These are phyloP conservation scores for Diplosoma virens DNA, from an alignment of 23 tunicate species.

Conservation along the genomic window DNA sequence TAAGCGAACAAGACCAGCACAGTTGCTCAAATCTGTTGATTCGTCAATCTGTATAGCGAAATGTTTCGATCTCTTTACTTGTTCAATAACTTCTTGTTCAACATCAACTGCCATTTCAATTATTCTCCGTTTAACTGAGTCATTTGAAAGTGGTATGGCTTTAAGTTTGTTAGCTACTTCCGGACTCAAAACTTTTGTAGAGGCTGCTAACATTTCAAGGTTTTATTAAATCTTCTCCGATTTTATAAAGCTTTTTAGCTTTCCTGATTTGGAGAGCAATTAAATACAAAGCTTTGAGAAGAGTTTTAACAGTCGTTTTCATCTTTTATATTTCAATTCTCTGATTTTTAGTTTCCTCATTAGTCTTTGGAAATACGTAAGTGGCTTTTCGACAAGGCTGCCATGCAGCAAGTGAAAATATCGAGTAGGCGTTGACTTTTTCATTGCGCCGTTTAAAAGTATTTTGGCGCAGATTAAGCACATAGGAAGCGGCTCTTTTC, in stretches of 20 bases:
- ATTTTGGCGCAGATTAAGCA: no score
- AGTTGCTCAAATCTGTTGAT: not conserved
- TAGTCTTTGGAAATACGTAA: no score
- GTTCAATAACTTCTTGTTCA: no score
- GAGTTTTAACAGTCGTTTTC: not conserved
- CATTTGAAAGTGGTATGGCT: not conserved
- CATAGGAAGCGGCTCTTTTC: no score
- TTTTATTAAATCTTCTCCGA: not conserved
- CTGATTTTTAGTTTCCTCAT: no score
- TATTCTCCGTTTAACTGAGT: not conserved
- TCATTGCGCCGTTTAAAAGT: no score
- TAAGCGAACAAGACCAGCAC: not conserved
- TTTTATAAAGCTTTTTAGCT: not conserved
- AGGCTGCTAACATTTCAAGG: no score
- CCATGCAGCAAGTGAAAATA: no score
- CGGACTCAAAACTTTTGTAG: not conserved
- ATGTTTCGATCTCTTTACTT: not conserved
- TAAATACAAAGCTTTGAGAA: not conserved
- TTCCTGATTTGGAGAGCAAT: not conserved
- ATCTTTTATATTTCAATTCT: not conserved
- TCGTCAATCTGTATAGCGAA: not conserved
- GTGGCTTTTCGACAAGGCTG: no score
- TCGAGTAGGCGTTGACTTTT: no score
- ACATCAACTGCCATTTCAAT: not conserved
- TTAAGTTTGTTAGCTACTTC: not conserved